A percentile compares a stretch with the other conserved stretches of the same genome.
phyloP scores from a whole-genome alignment of 23 tunicate species.

The Botrylloides violaceus region DNA sequence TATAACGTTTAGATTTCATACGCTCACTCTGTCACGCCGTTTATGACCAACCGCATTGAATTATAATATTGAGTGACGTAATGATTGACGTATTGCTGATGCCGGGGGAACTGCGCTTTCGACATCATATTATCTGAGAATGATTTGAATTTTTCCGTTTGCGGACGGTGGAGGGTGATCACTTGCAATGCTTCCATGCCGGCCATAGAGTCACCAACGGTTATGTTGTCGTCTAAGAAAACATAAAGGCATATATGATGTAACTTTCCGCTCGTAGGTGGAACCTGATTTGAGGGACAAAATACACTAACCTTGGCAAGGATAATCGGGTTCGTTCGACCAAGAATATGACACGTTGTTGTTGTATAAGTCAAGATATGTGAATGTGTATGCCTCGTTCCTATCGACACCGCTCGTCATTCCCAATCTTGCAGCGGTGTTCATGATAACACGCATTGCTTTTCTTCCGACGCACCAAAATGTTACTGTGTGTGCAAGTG shows the following conservation, averaged over 20 bases:
- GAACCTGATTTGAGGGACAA: neutral
- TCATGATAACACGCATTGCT: slow-evolving; percentile 64
- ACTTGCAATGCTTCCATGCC: slow-evolving; percentile 56
- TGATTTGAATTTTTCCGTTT: slow-evolving; percentile 21
- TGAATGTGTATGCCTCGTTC: slow-evolving; percentile 22
- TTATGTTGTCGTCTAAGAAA: neutral
- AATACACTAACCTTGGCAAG: neutral
- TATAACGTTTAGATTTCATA: neutral
- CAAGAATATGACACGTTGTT: slow-evolving; percentile 56
- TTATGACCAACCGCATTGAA: slow-evolving; percentile 21
- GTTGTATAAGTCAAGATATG: slow-evolving; percentile 76
- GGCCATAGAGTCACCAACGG: neutral
- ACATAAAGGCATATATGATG: too few species aligned
- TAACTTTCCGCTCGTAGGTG: too few species aligned
- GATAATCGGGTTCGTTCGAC: slow-evolving; percentile 57
- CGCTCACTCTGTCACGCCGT: slow-evolving; percentile 30
- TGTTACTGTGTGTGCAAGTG: too few species aligned
- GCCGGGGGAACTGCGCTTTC: slow-evolving; percentile 8
- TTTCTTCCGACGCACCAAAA: slow-evolving; percentile 74
- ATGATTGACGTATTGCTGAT: slow-evolving; percentile 64
- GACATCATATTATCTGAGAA: slow-evolving; percentile 47
- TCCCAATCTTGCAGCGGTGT: slow-evolving; percentile 26
- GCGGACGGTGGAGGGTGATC: slow-evolving; percentile 30
- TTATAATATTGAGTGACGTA: slow-evolving; percentile 52
- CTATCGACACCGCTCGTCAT: slow-evolving; percentile 53